Evolutionary conservation across 2,113 vertebrate species (phyloP).

Genomic region (Phoxinus phoxinus): DNA sequence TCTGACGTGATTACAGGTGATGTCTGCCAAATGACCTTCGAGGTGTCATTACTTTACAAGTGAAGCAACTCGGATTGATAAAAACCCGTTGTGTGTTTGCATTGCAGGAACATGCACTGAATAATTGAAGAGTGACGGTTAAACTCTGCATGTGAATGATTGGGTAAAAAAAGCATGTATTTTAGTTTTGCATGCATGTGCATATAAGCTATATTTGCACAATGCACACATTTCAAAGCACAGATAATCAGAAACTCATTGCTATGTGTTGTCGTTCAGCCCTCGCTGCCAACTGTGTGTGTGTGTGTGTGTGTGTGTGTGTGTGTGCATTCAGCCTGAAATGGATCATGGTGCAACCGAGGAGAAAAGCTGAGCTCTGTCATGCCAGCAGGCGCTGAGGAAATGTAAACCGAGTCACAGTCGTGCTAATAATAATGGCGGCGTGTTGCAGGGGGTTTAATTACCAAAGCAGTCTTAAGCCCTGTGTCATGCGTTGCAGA

Average conservation of each 20-base stretch:
- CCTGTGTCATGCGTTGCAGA: slow-evolving; percentile 64
- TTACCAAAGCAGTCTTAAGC: slow-evolving; percentile 61
- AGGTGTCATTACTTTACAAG: neutral
- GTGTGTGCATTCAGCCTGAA: neutral
- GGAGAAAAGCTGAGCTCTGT: slow-evolving; percentile 60
- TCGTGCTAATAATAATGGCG: slow-evolving; percentile 65
- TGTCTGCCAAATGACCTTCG: neutral
- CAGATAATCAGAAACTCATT: neutral
- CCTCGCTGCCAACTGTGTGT: neutral
- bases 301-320: too few relatives aligned
- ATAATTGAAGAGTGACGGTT: neutral
- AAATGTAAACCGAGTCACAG: slow-evolving; percentile 62
- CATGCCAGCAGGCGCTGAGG: slow-evolving; percentile 59
- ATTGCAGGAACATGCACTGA: neutral
- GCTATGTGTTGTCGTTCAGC: neutral
- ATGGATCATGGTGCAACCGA: slow-evolving; percentile 1
- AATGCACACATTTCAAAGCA: neutral
- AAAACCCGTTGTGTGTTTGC: neutral
- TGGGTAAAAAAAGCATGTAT: neutral
- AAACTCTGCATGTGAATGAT: neutral
- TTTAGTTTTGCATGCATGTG: neutral
- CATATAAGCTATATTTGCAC: neutral
- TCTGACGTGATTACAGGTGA: slow-evolving; percentile 3
- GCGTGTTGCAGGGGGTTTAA: slow-evolving; percentile 65
- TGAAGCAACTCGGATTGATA: neutral